Conservation (phyloP, 2,888 invertebrate species). For the Phortica okadai region DNA sequence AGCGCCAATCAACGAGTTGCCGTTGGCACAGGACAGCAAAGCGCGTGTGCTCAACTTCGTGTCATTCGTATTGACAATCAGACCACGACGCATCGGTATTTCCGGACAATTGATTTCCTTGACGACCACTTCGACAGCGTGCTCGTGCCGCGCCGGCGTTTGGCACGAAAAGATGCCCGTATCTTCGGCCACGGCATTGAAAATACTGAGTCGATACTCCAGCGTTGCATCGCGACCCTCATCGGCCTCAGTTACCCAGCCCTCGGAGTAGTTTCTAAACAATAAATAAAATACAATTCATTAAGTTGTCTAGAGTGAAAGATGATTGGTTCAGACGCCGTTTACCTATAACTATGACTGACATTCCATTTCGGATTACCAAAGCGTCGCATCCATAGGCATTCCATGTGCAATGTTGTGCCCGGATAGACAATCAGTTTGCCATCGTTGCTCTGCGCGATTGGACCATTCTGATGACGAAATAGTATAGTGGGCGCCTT, state of each 20-base stretch:
- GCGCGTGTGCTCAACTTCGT: conserved; percentile 86
- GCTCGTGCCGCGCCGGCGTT: conserved; percentile 89
- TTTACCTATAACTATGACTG: conserved; percentile 80
- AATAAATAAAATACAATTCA: neutral
- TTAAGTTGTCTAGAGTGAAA: neutral
- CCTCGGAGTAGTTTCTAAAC: conserved; percentile 83
- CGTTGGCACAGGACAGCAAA: conserved; percentile 86
- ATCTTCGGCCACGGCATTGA: conserved; percentile 88
- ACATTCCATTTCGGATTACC: conserved; percentile 91
- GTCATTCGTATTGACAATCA: conserved; percentile 84
- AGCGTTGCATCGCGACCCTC: conserved; percentile 87
- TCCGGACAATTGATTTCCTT: conserved; percentile 88
- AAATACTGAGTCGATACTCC: conserved; percentile 88
- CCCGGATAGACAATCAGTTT: conserved; percentile 91
- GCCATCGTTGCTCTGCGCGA: conserved; percentile 91
- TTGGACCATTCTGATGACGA: conserved; percentile 88
- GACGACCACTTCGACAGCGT: conserved; percentile 88
- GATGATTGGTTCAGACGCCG: too few species aligned
- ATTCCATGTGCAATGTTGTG: conserved; percentile 91
- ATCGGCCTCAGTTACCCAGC: conserved; percentile 85
- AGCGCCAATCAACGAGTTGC: conserved; percentile 87
- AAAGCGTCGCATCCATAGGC: conserved; percentile 90
- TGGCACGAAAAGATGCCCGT: conserved; percentile 90
- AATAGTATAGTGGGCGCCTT: conserved; percentile 91
- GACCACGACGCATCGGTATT: conserved; percentile 84